These are phyloP conservation scores for Belonocnema kinseyi DNA, from an alignment of 1,140 invertebrate species.

Conservation along the genomic window DNA sequence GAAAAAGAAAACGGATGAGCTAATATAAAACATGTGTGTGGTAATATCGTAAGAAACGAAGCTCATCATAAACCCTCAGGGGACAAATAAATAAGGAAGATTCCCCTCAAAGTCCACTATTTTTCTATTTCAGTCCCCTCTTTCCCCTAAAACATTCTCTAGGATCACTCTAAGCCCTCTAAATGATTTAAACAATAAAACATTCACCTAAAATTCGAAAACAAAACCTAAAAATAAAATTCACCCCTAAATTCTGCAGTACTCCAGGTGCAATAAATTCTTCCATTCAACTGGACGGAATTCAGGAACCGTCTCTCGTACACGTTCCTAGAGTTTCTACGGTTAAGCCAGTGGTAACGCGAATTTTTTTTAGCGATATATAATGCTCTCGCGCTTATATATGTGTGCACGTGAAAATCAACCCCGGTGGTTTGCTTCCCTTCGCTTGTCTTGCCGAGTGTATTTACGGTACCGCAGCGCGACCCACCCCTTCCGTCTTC, in stretches of 20 bases:
- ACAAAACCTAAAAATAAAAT: not conserved
- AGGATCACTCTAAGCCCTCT: too few species aligned
- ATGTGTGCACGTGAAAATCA: constrained; percentile 40
- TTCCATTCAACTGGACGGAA: constrained; percentile 25
- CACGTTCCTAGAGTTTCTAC: constrained; percentile 23
- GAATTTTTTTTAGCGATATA: constrained; percentile 19
- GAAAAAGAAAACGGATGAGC: too few species aligned
- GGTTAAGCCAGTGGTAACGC: constrained; percentile 27
- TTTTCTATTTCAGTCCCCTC: too few species aligned
- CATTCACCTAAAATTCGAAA: not conserved
- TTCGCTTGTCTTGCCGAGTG: constrained; percentile 50
- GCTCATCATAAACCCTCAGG: too few species aligned
- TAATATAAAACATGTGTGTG: too few species aligned
- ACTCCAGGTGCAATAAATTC: constrained; percentile 25
- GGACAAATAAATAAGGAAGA: too few species aligned
- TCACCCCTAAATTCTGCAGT: constrained; percentile 18
- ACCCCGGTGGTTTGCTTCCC: constrained; percentile 26
- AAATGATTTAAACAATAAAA: too few species aligned
- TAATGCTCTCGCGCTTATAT: constrained; percentile 22
- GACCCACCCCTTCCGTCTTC: constrained; percentile 44
- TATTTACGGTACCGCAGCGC: constrained; percentile 60
- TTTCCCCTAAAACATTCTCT: too few species aligned
- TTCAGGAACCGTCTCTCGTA: constrained; percentile 23
- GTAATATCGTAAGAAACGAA: too few species aligned
- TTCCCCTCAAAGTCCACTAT: too few species aligned